phyloP scores from a whole-genome alignment of 2,888 invertebrate genomes.

The Phengaris alcon region DNA sequence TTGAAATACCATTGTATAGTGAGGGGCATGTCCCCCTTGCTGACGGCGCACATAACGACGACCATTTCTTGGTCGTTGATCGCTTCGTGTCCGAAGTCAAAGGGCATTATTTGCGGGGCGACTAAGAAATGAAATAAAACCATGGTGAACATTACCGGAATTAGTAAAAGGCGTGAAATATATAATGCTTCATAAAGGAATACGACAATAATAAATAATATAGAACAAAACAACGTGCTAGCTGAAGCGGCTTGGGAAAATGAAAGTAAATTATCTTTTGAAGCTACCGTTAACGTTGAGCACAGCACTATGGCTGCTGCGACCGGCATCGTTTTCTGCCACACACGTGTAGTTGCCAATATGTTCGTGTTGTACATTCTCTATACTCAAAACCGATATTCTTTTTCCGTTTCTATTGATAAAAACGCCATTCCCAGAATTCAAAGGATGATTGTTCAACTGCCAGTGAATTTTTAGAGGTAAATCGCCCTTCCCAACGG shows the following conservation, averaged over 20 bases:
- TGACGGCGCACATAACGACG: slow-evolving; percentile 84
- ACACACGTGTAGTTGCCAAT: slow-evolving; percentile 82
- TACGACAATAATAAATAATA: slow-evolving; percentile 35
- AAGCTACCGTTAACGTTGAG: slow-evolving; percentile 86
- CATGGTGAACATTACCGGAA: slow-evolving; percentile 14
- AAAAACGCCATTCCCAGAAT: slow-evolving; percentile 77
- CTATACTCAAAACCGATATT: slow-evolving; percentile 84
- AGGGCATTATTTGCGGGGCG: slow-evolving; percentile 84
- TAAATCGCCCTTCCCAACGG: slow-evolving; percentile 85
- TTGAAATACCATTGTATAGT: slow-evolving; percentile 85
- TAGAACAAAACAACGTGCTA: slow-evolving; percentile 49
- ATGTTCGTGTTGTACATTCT: slow-evolving; percentile 79
- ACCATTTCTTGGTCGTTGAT: slow-evolving; percentile 84
- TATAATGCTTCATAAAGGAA: slow-evolving; percentile 32
- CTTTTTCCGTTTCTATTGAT: slow-evolving; percentile 81
- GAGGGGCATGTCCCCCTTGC: slow-evolving; percentile 88
- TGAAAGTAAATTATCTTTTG: slow-evolving; percentile 43
- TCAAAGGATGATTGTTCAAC: slow-evolving; percentile 78
- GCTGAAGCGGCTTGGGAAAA: slow-evolving; percentile 46
- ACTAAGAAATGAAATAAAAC: slow-evolving; percentile 63
- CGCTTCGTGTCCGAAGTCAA: slow-evolving; percentile 84
- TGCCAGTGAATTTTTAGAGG: slow-evolving; percentile 85
- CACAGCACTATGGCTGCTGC: slow-evolving; percentile 80
- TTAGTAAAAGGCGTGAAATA: slow-evolving; percentile 26
- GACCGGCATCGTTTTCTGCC: slow-evolving; percentile 83